Percentiles rank a stretch among this genome's conserved stretches.
These are phyloP conservation scores for Regulus satrapa DNA, from an alignment of 2,113 vertebrate species.

Conservation along the genomic window DNA sequence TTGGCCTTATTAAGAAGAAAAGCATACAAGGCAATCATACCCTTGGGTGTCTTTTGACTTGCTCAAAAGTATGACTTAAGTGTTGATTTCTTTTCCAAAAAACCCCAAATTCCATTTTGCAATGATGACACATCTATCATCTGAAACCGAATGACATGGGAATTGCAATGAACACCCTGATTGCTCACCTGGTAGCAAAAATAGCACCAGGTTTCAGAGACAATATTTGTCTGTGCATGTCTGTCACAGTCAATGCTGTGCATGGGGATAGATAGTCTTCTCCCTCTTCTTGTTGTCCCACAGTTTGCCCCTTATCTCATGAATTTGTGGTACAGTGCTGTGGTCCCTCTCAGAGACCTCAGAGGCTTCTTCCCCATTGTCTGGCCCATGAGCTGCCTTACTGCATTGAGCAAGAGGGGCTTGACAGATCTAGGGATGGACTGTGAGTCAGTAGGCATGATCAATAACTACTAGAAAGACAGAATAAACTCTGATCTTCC, in stretches of 20 bases:
- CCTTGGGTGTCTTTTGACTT: conserved; percentile 41
- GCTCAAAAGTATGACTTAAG: conserved; percentile 33
- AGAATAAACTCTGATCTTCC: neutral
- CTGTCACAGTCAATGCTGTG: neutral
- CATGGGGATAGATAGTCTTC: neutral
- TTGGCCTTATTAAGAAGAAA: conserved; percentile 26
- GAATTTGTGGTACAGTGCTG: neutral
- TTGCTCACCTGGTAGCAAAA: conserved; percentile 19
- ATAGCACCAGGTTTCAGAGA: neutral
- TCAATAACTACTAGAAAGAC: neutral
- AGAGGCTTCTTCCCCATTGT: neutral
- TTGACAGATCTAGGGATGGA: neutral
- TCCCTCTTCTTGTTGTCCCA: neutral
- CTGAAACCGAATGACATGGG: neutral
- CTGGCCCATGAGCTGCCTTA: neutral
- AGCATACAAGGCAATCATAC: neutral
- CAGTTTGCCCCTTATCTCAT: neutral
- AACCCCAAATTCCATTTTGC: neutral
- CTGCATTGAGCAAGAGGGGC: neutral
- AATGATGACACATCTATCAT: neutral
- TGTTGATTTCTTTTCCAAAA: conserved; percentile 17
- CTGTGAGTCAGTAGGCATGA: fast-evolving
- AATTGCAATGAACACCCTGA: neutral
- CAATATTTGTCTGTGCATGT: neutral
- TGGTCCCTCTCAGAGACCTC: neutral